Percentiles rank a stretch among this genome's conserved stretches.
phyloP scores from a whole-genome alignment of 2,797 vertebrate genomes.

The Notamacropus eugenii region DNA sequence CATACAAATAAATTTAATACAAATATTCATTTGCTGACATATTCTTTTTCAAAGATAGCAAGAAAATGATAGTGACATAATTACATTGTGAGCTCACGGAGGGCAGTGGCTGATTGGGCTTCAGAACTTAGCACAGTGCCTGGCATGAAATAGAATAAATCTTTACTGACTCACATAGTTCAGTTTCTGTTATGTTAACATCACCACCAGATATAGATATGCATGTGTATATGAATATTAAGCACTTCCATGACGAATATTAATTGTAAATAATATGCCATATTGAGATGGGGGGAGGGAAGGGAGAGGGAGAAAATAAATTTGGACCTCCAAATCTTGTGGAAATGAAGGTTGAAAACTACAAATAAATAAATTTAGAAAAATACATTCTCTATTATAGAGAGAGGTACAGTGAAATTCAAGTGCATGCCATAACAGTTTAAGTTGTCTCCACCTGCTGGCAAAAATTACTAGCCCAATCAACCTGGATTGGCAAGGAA shows the following conservation, averaged over 20 bases:
- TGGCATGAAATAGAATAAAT: not conserved
- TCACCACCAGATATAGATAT: not conserved
- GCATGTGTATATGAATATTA: not conserved
- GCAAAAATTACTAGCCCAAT: slow-evolving; percentile 43
- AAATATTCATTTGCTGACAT: not conserved
- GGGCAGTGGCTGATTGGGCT: not conserved
- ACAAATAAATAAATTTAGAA: no score
- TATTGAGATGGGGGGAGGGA: no score
- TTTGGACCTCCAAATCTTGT: no score
- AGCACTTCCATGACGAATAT: not conserved
- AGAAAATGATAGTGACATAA: not conserved
- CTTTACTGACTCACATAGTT: not conserved
- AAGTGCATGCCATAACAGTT: slow-evolving; percentile 18
- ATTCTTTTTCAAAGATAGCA: slow-evolving; percentile 32
- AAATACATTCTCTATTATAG: slow-evolving; percentile 43
- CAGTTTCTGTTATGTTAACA: not conserved
- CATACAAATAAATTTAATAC: not conserved
- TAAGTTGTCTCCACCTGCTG: slow-evolving; percentile 39
- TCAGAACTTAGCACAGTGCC: not conserved
- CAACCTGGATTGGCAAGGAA: slow-evolving; percentile 14
- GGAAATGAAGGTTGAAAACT: no score
- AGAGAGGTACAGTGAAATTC: slow-evolving; percentile 46
- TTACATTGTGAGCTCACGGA: not conserved
- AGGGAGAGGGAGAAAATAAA: no score
- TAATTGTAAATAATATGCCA: not conserved